A percentile compares a stretch with the other conserved stretches of the same genome.
Evolutionary conservation across 2,888 invertebrate species (phyloP).

Genomic region (Galerucella nymphaeae): DNA sequence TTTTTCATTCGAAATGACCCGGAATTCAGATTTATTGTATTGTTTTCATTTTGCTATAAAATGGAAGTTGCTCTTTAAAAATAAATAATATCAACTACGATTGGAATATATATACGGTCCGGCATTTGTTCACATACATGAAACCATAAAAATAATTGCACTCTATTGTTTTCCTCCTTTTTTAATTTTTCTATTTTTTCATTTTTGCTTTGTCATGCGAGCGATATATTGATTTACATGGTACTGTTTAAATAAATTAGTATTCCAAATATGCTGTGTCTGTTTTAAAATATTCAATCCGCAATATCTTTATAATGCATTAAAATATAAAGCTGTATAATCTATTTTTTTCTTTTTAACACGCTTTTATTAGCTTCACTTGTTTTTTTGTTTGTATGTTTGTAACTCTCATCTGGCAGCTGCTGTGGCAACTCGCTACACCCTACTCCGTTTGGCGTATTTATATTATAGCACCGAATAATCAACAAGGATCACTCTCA

Average conservation of each 20-base stretch:
- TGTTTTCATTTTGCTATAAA: conserved; percentile 31
- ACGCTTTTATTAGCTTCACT: no score
- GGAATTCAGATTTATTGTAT: conserved; percentile 26
- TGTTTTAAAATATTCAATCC: background rate
- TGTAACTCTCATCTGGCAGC: no score
- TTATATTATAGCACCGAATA: no score
- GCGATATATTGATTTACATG: conserved; percentile 6
- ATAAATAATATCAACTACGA: conserved; percentile 30
- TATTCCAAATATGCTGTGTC: background rate
- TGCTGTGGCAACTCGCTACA: no score
- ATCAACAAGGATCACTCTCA: no score
- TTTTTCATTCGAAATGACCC: conserved; percentile 29
- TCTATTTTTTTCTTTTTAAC: no score
- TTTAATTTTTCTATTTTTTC: conserved; percentile 13
- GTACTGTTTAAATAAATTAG: background rate
- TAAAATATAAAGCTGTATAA: no score
- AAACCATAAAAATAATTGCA: conserved; percentile 37
- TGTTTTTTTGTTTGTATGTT: no score
- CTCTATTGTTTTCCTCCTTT: conserved; percentile 23
- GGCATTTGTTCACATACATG: conserved; percentile 19
- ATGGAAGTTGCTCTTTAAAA: conserved; percentile 29
- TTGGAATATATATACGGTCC: conserved; percentile 13
- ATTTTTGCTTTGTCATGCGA: conserved; percentile 9
- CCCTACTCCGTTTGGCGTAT: no score
- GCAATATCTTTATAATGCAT: conserved; percentile 4